Base-by-base conservation (phyloP, 1,140 invertebrate genomes). In the Trachelipus rathkii region DNA sequence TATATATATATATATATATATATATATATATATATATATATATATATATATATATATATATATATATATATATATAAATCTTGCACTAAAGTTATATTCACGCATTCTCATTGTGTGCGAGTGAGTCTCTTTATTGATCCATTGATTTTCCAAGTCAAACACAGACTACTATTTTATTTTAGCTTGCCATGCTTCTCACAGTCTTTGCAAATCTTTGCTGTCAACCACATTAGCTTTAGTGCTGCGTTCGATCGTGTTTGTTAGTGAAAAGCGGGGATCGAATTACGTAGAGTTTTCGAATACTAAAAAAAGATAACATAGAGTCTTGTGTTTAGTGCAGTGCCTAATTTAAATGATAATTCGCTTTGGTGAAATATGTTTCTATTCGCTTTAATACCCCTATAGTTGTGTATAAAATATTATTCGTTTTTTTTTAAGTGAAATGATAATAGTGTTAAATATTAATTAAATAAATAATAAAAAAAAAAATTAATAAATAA, bases 21-120 rank as follows among this genome's bases (percentile, higher is more conserved):
- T 33, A 60, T 19, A 33, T 33, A 33, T 60, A 60, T 60, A 60
- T 60, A 60, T 60, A 60, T 60, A 60, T 60, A 60, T 60, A 60
- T 60, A 60, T 60, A 60, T 60, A 60, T 60, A 60, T 60, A 60
- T 60, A 60, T 60, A 60, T 60, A 60, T 60, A 60, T 60, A 60
- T 60, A 15, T 19, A 15, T 60, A 19, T 60, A 60, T 19, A 60
- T 60, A 13, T 60, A 60, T 60, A 60, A 60, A 15, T 60, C 50
- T 60, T 60, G 50, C 50, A 13, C 11, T 19, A 15, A 60, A 13
- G 50, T 60, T 60, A 13, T 19, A 60, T 60, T 60, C 50, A 60
- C 50, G 50, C 50, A 60, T 15, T 60, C 50, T 60, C 50, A 60
- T 19, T 60, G 11, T 15, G 50, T 60, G 50, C 50, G 11, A 60